Conservation (phyloP, 2,797 vertebrate genomes). For the Pseudopleuronectes americanus region DNA sequence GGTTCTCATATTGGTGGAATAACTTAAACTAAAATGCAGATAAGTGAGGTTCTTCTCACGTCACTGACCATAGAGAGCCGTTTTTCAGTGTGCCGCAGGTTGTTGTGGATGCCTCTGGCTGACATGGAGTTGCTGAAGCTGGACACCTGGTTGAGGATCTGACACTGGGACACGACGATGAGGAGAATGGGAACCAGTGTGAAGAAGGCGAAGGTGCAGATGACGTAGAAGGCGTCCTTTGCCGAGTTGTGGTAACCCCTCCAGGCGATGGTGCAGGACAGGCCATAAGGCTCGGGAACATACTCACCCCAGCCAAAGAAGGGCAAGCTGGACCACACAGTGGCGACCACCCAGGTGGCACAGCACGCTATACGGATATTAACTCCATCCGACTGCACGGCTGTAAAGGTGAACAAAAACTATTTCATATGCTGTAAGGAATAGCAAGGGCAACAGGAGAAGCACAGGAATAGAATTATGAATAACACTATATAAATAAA, state of each 20-base stretch:
- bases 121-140: conserved; percentile 67
- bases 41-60: too few relatives aligned
- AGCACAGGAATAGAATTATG: too few relatives aligned
- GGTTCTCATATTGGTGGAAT: too few relatives aligned
- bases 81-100: conserved; percentile 65
- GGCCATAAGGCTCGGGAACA: conserved; percentile 78
- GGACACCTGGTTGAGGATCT: conserved; percentile 71
- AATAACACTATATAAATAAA: too few relatives aligned
- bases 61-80: conserved; percentile 69
- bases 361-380: conserved; percentile 61
- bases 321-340: conserved; percentile 76
- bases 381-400: conserved; percentile 63
- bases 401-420: conserved; percentile 28
- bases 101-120: conserved; percentile 60
- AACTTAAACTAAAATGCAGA: too few relatives aligned
- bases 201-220: conserved; percentile 77
- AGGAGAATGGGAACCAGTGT: conserved; percentile 72
- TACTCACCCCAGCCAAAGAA: conserved; percentile 81
- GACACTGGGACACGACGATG: conserved; percentile 73
- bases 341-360: conserved; percentile 70
- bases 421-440: not conserved
- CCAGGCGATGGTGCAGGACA: conserved; percentile 83
- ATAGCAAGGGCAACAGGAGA: not conserved
- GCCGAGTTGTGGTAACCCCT: conserved; percentile 71
- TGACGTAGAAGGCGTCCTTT: conserved; percentile 77